A percentile compares a stretch with the other conserved stretches of the same genome.
These are phyloP conservation scores for Damaliscus lunatus DNA, from an alignment of 2,113 vertebrate genomes.

Conservation along the genomic window DNA sequence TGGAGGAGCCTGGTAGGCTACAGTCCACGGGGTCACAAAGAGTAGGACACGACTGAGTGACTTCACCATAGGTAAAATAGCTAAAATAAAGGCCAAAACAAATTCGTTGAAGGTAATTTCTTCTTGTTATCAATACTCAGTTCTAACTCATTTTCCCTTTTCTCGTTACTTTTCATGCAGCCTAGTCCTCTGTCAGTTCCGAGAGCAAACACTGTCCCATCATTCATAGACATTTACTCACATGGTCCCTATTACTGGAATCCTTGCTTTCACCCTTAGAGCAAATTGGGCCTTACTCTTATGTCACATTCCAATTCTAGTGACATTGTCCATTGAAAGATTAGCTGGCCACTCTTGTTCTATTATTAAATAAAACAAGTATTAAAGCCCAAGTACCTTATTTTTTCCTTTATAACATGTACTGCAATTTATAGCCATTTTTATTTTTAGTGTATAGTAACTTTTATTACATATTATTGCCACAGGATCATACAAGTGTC, in stretches of 20 bases:
- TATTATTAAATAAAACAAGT: background rate
- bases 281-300: background rate
- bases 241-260: background rate
- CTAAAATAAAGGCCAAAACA: background rate
- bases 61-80: background rate
- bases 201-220: background rate
- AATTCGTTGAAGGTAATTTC: background rate
- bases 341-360: background rate
- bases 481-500: background rate
- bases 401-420: background rate
- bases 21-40: no score
- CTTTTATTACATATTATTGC: background rate
- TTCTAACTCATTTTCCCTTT: background rate
- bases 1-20: no score
- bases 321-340: background rate
- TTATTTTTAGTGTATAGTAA: background rate
- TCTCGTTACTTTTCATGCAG: rapidly evolving
- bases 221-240: background rate
- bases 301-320: background rate
- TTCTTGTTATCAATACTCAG: background rate
- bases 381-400: background rate
- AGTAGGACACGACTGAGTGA: no score
- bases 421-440: background rate
- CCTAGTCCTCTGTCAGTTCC: background rate
- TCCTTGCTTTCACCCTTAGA: background rate